phyloP scores from a whole-genome alignment of 2,888 invertebrate genomes.

The Drosophila pegasa region DNA sequence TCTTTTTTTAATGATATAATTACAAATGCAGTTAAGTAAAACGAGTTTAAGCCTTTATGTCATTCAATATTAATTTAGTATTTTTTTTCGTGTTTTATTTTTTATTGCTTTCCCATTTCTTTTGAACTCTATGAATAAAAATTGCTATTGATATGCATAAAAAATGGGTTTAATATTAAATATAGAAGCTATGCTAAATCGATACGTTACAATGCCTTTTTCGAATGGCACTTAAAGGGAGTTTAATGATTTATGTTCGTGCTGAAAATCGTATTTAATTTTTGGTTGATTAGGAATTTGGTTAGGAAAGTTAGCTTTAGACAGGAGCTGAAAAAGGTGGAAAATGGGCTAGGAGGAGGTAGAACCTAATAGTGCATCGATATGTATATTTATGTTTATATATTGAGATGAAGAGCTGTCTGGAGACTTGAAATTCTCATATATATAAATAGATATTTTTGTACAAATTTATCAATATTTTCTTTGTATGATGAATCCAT shows the following conservation, averaged over 20 bases:
- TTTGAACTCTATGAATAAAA: slow-evolving; percentile 1
- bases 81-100: neutral
- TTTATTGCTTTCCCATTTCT: neutral
- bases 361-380: no score
- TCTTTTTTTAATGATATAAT: neutral
- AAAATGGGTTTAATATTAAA: neutral
- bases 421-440: no score
- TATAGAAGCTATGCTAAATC: neutral
- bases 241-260: neutral
- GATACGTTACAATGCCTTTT: neutral
- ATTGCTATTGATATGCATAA: neutral
- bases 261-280: neutral
- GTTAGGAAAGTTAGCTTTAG: no score
- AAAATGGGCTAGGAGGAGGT: no score
- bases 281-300: neutral
- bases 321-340: no score
- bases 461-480: no score
- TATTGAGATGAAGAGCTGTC: no score
- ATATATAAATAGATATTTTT: no score
- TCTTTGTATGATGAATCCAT: no score
- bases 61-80: slow-evolving; percentile 11
- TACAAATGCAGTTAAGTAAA: slow-evolving; percentile 6
- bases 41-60: neutral
- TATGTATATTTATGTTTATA: no score
- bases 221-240: neutral